phyloP scores from a whole-genome alignment of 2,888 invertebrate genomes.

The Nebria brevicollis region DNA sequence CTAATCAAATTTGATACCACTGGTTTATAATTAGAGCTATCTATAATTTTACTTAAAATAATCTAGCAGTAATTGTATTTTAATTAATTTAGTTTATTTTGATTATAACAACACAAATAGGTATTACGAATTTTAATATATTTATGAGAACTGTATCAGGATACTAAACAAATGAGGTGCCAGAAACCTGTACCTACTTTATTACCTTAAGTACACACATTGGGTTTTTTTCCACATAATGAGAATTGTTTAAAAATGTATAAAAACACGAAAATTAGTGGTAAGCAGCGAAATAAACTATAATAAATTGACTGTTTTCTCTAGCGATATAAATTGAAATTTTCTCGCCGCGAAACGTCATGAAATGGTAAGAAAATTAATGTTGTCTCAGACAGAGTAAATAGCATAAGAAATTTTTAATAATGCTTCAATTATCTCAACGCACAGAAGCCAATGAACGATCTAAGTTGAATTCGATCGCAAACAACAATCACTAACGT shows the following conservation, averaged over 20 bases:
- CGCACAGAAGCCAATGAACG: conserved; percentile 18
- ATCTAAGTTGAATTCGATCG: conserved; percentile 10
- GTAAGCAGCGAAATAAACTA: background rate
- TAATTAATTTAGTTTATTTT: background rate
- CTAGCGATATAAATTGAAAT: background rate
- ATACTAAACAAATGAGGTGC: background rate
- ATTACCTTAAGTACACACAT: background rate
- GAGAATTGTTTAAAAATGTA: no score
- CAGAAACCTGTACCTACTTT: background rate
- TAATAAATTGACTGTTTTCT: background rate
- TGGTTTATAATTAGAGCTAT: background rate
- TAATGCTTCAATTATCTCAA: conserved; percentile 16
- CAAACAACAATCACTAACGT: conserved; percentile 13
- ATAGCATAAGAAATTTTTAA: conserved; percentile 16
- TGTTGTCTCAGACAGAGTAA: conserved; percentile 18
- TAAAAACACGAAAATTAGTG: no score
- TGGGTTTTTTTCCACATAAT: background rate
- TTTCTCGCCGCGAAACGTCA: background rate
- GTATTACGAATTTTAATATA: background rate
- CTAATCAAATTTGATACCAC: background rate
- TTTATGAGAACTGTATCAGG: conserved; percentile 1
- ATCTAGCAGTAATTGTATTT: background rate
- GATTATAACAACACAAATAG: no score
- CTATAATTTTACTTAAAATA: background rate
- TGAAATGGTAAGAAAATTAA: background rate